Percentiles rank a stretch among this genome's conserved stretches.
Conservation (phyloP, 2,888 invertebrate genomes). For the Charanyca ferruginea region DNA sequence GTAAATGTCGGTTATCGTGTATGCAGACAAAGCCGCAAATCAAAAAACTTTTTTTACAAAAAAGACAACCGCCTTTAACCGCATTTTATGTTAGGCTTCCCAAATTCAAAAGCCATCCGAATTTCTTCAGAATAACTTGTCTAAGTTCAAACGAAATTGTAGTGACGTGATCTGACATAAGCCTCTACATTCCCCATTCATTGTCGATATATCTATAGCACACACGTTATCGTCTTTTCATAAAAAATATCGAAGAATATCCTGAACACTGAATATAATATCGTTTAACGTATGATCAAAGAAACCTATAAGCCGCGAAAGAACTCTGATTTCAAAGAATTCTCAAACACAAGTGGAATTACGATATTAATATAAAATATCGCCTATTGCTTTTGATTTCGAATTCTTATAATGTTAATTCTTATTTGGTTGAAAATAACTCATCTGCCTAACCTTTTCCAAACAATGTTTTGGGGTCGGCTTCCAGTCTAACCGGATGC, state of each 20-base stretch:
- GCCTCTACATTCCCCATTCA: not conserved
- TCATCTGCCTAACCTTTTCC: too few species aligned
- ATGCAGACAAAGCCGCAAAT: too few species aligned
- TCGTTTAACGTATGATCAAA: conserved; percentile 29
- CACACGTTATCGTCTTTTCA: conserved; percentile 2
- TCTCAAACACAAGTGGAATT: conserved; percentile 37
- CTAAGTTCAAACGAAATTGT: not conserved
- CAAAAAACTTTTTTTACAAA: too few species aligned
- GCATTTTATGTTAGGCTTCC: not conserved
- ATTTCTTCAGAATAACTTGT: not conserved
- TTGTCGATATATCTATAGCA: not conserved
- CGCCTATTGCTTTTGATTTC: conserved; percentile 18
- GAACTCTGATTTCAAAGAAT: conserved; percentile 20
- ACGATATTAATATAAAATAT: conserved; percentile 24
- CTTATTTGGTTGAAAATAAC: not conserved
- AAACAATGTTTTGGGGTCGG: too few species aligned
- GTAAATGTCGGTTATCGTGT: too few species aligned
- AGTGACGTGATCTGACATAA: not conserved
- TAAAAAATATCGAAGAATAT: conserved; percentile 12
- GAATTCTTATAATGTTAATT: conserved; percentile 10
- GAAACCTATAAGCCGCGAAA: conserved; percentile 26
- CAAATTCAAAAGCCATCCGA: not conserved
- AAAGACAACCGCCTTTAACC: too few species aligned
- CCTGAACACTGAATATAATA: conserved; percentile 18
- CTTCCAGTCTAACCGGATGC: too few species aligned